Evolutionary conservation across 2,888 invertebrate species (phyloP), one percentile per base, ranked within the genome.

Genomic region (Lycia hirtaria): DNA sequence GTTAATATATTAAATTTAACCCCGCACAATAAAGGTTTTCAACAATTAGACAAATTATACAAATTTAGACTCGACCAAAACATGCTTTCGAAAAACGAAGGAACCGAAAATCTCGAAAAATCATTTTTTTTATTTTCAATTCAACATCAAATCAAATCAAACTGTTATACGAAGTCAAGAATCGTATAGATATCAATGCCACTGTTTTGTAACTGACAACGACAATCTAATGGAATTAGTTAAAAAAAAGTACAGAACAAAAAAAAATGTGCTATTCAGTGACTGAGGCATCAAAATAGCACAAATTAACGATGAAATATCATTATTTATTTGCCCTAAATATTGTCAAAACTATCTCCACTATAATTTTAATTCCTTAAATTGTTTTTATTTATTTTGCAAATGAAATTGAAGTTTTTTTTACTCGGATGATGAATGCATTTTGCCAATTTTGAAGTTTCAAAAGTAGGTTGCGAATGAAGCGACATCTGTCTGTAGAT

Each of bases 401-500:
- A 9, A 15, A 33, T 6, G 3, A 2, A 22, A 5, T 1, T 22
- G 38, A 6, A 40, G n/a, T n/a, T n/a, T n/a, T n/a, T n/a, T n/a
- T n/a, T n/a, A n/a, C n/a, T n/a, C n/a, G 37, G 20, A 33, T 35
- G 35, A 32, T 32, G 48, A 49, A 33, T 48, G 48, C 53, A 44
- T 52, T 52, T 58, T 48, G 58, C 44, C 32, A 33, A 53, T 44
- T 38, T 30, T 54, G 32, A 44, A 41, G 44, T 38, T 53, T 35
- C 19, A 22, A 60, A 57, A 52, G 41, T 60, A 61, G 58, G 55
- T 62, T 60, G 41, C 47, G 33, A 48, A 59, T 48, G 52, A 45
- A 60, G 55, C 58, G 65, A 60, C 62, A 59, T 62, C 63, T 65
- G 58, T 60, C 63, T 62, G 58, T 60, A 59, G 60, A 59, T 57